phyloP scores from a whole-genome alignment of 2,797 vertebrate genomes.

The Helarctos malayanus region DNA sequence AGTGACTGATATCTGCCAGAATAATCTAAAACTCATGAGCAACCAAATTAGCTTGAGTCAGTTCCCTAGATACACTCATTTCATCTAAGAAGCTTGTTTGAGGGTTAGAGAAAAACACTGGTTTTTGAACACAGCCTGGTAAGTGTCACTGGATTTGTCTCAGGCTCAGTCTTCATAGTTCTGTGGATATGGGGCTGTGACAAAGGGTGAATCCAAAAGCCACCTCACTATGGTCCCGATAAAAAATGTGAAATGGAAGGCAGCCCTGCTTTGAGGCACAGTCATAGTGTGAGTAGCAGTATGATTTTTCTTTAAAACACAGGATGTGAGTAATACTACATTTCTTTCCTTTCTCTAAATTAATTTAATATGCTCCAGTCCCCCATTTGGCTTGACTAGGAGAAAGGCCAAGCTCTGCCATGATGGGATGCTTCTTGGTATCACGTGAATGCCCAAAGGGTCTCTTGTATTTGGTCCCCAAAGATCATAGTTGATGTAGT shows the following conservation, averaged over 20 bases:
- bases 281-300: conserved; percentile 5
- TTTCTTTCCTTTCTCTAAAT: conserved; percentile 69
- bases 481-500: background rate
- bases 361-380: conserved; percentile 21
- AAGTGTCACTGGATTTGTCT: background rate
- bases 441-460: background rate
- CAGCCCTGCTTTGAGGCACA: conserved; percentile 30
- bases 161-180: background rate
- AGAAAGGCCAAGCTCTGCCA: background rate
- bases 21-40: background rate
- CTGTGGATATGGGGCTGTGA: background rate
- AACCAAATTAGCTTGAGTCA: background rate
- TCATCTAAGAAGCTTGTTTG: conserved; percentile 10
- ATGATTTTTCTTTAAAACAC: conserved; percentile 70
- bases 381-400: conserved; percentile 19
- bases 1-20: background rate
- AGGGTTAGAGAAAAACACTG: background rate
- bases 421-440: background rate
- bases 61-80: background rate
- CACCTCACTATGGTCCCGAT: background rate
- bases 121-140: background rate
- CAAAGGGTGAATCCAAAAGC: conserved; percentile 10
- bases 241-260: conserved; percentile 42
- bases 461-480: background rate
- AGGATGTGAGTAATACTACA: conserved; percentile 71